Percentiles rank a stretch among this genome's conserved stretches.
These are phyloP conservation scores for Coreoperca whiteheadi DNA, from an alignment of 2,113 vertebrate genomes.

Conservation along the genomic window DNA sequence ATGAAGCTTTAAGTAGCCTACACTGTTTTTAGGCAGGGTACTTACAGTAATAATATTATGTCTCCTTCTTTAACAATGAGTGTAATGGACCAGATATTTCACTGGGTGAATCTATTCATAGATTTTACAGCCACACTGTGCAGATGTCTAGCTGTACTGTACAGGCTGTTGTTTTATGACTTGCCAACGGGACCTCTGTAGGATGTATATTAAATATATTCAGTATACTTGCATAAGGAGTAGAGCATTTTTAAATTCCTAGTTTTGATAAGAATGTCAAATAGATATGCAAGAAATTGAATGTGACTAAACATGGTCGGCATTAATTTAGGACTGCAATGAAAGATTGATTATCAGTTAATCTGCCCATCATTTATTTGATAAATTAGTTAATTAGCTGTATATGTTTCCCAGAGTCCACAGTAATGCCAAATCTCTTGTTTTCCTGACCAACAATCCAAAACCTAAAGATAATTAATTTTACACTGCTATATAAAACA, in stretches of 20 bases:
- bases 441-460: neutral
- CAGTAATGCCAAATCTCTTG: too few relatives aligned
- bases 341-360: neutral
- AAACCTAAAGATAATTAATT: neutral
- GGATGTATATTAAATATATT: conserved; percentile 25
- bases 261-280: neutral
- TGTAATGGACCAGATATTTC: neutral
- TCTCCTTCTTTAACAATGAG: neutral
- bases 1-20: neutral
- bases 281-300: too few relatives aligned
- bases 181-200: conserved; percentile 8
- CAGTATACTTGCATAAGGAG: conserved; percentile 29
- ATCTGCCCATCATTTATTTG: neutral
- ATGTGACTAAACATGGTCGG: neutral
- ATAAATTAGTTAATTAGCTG: neutral
- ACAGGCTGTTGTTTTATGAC: conserved; percentile 18
- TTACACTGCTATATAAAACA: neutral
- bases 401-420: neutral
- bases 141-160: neutral
- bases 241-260: neutral
- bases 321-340: neutral
- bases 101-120: conserved; percentile 3
- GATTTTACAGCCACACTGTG: conserved; percentile 12
- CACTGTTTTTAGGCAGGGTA: neutral
- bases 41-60: neutral